phyloP scores from a whole-genome alignment of 2,888 invertebrate genomes.

The Parapristionchus giblindavisi region DNA sequence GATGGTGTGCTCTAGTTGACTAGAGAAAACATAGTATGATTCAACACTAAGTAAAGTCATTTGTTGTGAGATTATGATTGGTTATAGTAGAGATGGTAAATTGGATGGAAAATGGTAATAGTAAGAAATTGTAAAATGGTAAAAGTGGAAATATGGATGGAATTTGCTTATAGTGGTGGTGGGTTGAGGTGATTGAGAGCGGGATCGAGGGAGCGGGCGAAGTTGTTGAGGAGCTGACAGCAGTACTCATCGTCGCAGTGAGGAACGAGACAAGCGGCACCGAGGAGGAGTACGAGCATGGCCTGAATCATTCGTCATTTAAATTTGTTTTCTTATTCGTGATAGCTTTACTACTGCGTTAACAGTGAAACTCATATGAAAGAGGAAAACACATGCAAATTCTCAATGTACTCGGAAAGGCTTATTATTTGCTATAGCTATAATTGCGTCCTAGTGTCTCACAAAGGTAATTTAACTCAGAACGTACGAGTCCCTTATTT shows the following conservation, averaged over 20 bases:
- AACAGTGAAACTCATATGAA: background rate
- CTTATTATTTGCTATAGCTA: no score
- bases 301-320: constrained; percentile 80
- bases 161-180: constrained; percentile 26
- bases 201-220: constrained; percentile 73
- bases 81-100: background rate
- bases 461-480: no score
- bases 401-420: no score
- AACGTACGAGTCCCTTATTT: no score
- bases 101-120: background rate
- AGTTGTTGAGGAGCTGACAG: constrained; percentile 85
- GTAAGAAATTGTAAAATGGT: background rate
- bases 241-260: constrained; percentile 84
- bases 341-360: no score
- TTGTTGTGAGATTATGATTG: background rate
- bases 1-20: constrained; percentile 33
- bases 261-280: constrained; percentile 90
- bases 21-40: constrained; percentile 27
- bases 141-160: background rate
- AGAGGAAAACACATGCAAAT: no score
- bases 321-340: no score
- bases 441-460: no score
- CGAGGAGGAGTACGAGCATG: constrained; percentile 88
- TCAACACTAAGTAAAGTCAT: no score
- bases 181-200: constrained; percentile 36